Evolutionary conservation across 1,140 invertebrate species (phyloP).

Genomic region (Copidosoma floridanum): DNA sequence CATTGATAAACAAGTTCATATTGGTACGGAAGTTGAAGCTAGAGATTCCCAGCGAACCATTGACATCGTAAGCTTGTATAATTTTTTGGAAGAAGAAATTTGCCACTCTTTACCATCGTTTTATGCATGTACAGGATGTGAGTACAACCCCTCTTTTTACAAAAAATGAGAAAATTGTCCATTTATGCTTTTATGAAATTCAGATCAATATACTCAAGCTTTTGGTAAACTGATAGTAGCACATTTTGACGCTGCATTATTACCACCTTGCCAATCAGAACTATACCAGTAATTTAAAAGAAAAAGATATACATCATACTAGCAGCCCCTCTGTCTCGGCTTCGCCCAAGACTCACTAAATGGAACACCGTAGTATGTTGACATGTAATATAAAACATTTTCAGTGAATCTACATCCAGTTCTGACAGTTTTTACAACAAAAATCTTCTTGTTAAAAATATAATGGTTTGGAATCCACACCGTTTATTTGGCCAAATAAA

Average conservation of each 20-base stretch:
- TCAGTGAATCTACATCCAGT: no score
- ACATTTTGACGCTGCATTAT: constrained; percentile 12
- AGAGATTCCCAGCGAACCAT: constrained; percentile 12
- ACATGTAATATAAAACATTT: no score
- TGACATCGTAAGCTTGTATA: constrained; percentile 23
- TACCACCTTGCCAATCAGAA: constrained; percentile 27
- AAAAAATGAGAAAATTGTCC: constrained; percentile 27
- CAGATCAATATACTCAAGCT: constrained; percentile 10
- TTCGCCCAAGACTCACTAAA: no score
- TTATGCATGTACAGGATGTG: constrained; percentile 34
- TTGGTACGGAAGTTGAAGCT: constrained; percentile 18
- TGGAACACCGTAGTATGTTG: no score
- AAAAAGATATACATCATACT: constrained; percentile 6
- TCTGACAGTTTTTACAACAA: no score
- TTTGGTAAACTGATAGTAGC: background rate
- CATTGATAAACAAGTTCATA: background rate
- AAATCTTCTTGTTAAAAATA: no score
- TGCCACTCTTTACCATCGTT: constrained; percentile 29
- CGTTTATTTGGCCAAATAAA: no score
- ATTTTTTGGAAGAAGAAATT: constrained; percentile 1
- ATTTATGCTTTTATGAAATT: constrained; percentile 24
- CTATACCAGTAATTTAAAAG: constrained; percentile 16
- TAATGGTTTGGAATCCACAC: no score
- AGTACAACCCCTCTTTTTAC: constrained; percentile 29
- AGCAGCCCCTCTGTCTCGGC: no score